Evolutionary conservation across 1,140 invertebrate species (phyloP).

Genomic region (Neuroterus valhalla): DNA sequence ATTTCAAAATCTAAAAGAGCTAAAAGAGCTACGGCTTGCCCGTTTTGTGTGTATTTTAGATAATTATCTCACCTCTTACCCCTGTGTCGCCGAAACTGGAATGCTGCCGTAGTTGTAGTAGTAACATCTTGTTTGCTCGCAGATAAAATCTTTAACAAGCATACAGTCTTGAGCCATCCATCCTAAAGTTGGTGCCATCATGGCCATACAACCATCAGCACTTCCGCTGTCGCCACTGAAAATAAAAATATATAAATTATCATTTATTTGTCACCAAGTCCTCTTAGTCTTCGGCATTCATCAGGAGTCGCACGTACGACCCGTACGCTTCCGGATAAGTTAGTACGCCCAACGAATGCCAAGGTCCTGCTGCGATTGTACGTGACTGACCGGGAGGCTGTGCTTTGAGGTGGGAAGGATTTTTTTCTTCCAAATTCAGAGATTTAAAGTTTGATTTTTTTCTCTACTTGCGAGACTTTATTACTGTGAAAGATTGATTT

Average conservation of each 20-base stretch:
- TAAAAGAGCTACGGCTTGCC: conserved; percentile 23
- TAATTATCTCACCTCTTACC: conserved; percentile 84
- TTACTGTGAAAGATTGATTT: too few species aligned
- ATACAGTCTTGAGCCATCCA: conserved; percentile 89
- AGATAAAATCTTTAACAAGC: conserved; percentile 90
- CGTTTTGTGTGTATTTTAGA: conserved; percentile 53
- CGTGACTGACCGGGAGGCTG: conserved; percentile 32
- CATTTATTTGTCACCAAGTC: not conserved
- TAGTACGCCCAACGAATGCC: conserved; percentile 32
- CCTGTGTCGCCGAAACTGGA: conserved; percentile 90
- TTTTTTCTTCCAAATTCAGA: too few species aligned
- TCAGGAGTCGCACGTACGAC: conserved; percentile 50
- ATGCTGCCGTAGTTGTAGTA: conserved; percentile 94
- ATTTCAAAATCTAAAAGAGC: too few species aligned
- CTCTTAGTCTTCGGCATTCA: conserved; percentile 41
- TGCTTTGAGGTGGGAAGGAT: too few species aligned
- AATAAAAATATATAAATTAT: conserved; percentile 49
- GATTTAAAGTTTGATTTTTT: too few species aligned
- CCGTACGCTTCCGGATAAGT: conserved; percentile 46
- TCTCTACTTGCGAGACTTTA: too few species aligned
- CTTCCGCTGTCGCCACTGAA: conserved; percentile 78
- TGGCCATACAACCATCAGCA: conserved; percentile 83
- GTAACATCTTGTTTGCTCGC: conserved; percentile 91
- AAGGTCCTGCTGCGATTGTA: conserved; percentile 26
- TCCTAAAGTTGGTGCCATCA: conserved; percentile 83